Evolutionary conservation across 1,140 invertebrate genomes (phyloP).

Genomic region (Nomia melanderi): DNA sequence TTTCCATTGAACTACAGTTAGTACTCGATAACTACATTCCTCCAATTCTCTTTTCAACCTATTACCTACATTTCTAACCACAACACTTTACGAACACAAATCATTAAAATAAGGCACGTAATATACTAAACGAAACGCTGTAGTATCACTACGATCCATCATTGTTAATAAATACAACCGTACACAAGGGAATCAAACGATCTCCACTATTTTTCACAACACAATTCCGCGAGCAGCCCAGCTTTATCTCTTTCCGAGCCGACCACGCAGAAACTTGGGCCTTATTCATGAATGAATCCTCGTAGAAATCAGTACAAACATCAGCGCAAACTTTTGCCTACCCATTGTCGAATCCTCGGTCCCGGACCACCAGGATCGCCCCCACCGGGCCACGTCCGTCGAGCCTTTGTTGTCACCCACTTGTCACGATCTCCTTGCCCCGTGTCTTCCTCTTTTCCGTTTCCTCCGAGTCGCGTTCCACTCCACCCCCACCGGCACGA

Average conservation of each 20-base stretch:
- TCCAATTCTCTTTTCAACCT: no score
- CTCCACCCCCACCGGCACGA: constrained; percentile 47
- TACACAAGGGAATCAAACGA: no score
- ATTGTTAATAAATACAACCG: no score
- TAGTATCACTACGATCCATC: no score
- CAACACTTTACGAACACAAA: no score
- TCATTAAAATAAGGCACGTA: no score
- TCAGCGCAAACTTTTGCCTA: constrained; percentile 16
- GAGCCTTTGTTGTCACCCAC: constrained; percentile 66
- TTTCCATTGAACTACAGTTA: no score
- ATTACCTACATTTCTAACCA: no score
- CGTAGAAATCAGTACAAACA: constrained; percentile 7
- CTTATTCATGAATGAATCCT: constrained; percentile 1
- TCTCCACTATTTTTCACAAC: no score
- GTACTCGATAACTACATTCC: no score
- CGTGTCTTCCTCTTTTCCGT: constrained; percentile 36
- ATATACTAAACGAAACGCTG: no score
- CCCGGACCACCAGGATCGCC: constrained; percentile 22
- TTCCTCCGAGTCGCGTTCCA: constrained; percentile 29
- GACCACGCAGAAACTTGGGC: neutral
- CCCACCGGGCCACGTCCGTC: neutral
- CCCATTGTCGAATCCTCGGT: neutral
- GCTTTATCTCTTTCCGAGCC: neutral
- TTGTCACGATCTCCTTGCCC: constrained; percentile 59
- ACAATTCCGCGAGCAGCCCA: neutral